A percentile compares a stretch with the other conserved stretches of the same genome.
These are phyloP conservation scores for Takifugu rubripes DNA, from an alignment of 2,797 vertebrate species.

Conservation along the genomic window DNA sequence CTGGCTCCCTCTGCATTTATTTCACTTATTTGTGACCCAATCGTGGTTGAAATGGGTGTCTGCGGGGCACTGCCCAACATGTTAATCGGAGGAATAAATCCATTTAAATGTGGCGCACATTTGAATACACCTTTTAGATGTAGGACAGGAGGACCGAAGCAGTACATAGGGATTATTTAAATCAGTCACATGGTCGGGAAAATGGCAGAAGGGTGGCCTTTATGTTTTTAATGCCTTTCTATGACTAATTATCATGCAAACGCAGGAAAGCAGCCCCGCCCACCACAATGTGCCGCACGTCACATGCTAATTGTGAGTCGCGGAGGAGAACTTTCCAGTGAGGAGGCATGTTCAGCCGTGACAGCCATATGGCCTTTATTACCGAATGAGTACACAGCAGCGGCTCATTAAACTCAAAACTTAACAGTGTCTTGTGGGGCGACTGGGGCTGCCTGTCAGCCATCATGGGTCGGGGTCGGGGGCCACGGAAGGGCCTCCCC, in stretches of 20 bases:
- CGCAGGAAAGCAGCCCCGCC: constrained; percentile 4
- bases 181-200: too few species aligned
- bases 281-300: constrained; percentile 22
- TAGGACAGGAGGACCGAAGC: not conserved
- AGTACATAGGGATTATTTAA: too few species aligned
- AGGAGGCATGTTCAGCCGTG: constrained; percentile 57
- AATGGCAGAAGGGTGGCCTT: too few species aligned
- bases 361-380: constrained; percentile 69
- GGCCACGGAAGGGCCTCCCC: constrained; percentile 27
- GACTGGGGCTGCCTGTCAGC: constrained; percentile 50
- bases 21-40: constrained; percentile 23
- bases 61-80: not conserved
- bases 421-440: constrained; percentile 54
- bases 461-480: constrained; percentile 34
- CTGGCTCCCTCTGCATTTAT: constrained; percentile 23
- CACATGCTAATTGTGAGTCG: constrained; percentile 51
- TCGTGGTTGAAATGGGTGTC: constrained; percentile 10
- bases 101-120: not conserved
- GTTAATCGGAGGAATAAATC: not conserved
- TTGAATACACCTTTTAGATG: not conserved
- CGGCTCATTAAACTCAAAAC: constrained; percentile 65
- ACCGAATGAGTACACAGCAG: constrained; percentile 58
- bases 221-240: not conserved
- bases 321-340: constrained; percentile 35
- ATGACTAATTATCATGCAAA: constrained; percentile 13